phyloP scores from a whole-genome alignment of 2,113 vertebrate genomes.

The Ammodytes marinus region DNA sequence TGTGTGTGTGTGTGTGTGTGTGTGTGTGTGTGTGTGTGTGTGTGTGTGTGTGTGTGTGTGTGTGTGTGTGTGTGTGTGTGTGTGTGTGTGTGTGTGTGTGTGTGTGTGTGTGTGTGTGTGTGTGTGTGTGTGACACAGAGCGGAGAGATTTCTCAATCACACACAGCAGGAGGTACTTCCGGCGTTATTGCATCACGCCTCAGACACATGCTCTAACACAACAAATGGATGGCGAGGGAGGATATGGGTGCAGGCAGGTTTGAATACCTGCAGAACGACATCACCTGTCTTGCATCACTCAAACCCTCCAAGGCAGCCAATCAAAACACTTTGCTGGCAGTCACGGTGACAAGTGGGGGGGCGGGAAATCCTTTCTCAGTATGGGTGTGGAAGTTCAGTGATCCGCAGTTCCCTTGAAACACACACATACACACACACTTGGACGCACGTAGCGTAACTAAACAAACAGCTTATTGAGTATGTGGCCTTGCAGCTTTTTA shows the following conservation, averaged over 20 bases:
- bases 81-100: too few species aligned
- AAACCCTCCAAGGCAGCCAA: constrained; percentile 63
- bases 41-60: too few species aligned
- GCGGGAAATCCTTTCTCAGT: constrained; percentile 43
- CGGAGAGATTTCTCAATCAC: constrained; percentile 56
- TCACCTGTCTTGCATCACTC: constrained; percentile 75
- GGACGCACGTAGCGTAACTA: constrained; percentile 13
- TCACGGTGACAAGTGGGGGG: constrained; percentile 23
- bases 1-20: too few species aligned
- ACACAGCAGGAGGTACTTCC: constrained; percentile 63
- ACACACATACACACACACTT: background rate
- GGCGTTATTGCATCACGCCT: constrained; percentile 62
- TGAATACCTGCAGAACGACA: constrained; percentile 76
- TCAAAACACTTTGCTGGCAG: constrained; percentile 1
- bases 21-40: too few species aligned
- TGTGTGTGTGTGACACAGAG: background rate
- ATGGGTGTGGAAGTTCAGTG: constrained; percentile 70
- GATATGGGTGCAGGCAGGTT: constrained; percentile 59
- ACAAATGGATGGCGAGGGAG: constrained; percentile 50
- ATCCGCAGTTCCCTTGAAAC: constrained; percentile 74
- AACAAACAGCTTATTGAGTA: constrained; percentile 58
- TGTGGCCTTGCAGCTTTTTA: constrained; percentile 63
- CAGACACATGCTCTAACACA: constrained; percentile 49
- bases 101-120: too few species aligned
- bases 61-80: too few species aligned